Percentiles rank a stretch among this genome's conserved stretches.
These are phyloP conservation scores for Dioctria linearis DNA, from an alignment of 2,888 invertebrate genomes.

Conservation along the genomic window DNA sequence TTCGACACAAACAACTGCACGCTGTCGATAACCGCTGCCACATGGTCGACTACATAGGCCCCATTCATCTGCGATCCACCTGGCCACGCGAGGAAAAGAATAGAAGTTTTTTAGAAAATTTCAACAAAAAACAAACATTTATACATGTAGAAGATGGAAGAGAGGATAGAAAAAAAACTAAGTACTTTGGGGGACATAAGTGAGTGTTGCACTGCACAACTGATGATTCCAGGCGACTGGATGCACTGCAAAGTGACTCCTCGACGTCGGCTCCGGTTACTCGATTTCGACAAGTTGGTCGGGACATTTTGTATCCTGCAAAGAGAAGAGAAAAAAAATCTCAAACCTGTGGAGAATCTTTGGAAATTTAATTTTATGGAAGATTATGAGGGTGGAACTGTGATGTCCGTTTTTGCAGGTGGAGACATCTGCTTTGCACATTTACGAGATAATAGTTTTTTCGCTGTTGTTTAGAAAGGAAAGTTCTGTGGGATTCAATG, in stretches of 20 bases:
- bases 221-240: slow-evolving; percentile 83
- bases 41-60: slow-evolving; percentile 88
- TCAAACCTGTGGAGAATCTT: not conserved
- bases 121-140: slow-evolving; percentile 19
- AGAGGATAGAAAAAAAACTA: slow-evolving; percentile 33
- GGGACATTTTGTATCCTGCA: too few relatives aligned
- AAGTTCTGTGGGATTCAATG: too few relatives aligned
- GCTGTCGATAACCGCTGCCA: slow-evolving; percentile 86
- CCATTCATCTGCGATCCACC: slow-evolving; percentile 94
- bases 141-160: slow-evolving; percentile 16
- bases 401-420: not conserved
- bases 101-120: slow-evolving; percentile 2
- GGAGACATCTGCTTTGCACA: too few relatives aligned
- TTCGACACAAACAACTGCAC: slow-evolving; percentile 88
- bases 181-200: slow-evolving; percentile 87
- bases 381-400: not conserved
- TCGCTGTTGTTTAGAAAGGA: too few relatives aligned
- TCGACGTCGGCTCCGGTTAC: slow-evolving; percentile 85
- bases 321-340: too few relatives aligned
- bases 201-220: slow-evolving; percentile 89
- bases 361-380: not conserved
- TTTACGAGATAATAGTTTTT: too few relatives aligned
- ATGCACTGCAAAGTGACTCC: slow-evolving; percentile 85
- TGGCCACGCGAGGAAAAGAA: slow-evolving; percentile 68
- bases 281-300: too few relatives aligned